Evolutionary conservation across 1,140 invertebrate genomes (phyloP), one percentile per base, ranked within the genome.

Genomic region (Goniozus legneri): DNA sequence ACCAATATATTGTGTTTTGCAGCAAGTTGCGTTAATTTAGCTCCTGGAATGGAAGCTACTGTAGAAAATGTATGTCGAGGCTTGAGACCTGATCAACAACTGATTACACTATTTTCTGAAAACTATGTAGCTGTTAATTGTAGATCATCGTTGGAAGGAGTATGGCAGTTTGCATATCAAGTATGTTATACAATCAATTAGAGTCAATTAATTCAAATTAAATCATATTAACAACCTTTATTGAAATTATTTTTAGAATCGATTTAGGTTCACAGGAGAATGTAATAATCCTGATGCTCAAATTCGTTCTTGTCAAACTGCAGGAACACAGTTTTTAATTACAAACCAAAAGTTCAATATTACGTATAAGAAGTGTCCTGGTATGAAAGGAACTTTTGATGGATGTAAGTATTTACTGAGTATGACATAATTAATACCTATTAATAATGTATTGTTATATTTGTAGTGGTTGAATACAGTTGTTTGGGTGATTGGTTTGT

Each of bases 341-440:
- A 91, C 93, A 20, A 98, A 98, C 78, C 91, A 97, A 69, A 95
- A 97, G 64, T 98, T 98, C 59, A 91, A 92, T 59, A 94, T 98
- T 44, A 94, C 89, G 6, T 98, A 96, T 67, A 87, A 88, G 48
- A 84, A 86, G 65, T 98, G 95, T 72, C 73, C 82, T 36, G 91
- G 88, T 36, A 87, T 91, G 79, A 78, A 81, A 27, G 90, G 86
- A 24, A 96, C 93, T 2, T 90, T 91, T 72, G 87, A 92, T 73
- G 90, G 91, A 73, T 77, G 88, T 89, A 69, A 75, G 20, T 44
- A 54, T 44, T 40, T 31, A n/a, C 10, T 27, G 24, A 10, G 10
- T 27, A 10, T 4, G 10, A 10, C 4, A 27, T 6, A 27, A 27
- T 27, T 27, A 27, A 10, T 27, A 27, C 4, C 10, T 27, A 27